Base-by-base conservation (phyloP, 2,888 invertebrate genomes). In the Epistrophe eligans region DNA sequence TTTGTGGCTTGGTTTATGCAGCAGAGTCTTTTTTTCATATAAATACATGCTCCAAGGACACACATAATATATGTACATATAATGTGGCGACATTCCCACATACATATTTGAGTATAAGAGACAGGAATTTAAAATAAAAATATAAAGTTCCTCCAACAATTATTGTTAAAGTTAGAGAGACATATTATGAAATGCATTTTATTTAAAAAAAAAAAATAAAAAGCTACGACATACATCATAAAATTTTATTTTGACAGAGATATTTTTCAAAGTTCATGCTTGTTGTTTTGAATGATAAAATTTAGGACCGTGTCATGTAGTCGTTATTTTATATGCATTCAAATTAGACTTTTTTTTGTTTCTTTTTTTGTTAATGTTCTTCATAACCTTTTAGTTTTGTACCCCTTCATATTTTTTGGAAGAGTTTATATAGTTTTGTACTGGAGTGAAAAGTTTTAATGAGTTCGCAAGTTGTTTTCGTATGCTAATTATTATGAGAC, bases 231-330 rank as follows among this genome's bases (percentile, higher is more conserved):
- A 40, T 7, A 10, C 32, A 64, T 6, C 43, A 64, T 45, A 13
- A 38, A n/a, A 28, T 52, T 52, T 52, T 32, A 64, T 64, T 64
- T 28, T 64, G 64, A 64, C 45, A 64, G 64, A 32, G 10, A n/a
- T 8, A 6, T 55, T 55, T 55, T 15, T 1, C 2, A 55, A 43
- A 45, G 15, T 45, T 45, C 64, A 11, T 64, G 64, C 45, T 64
- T 32, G 28, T 64, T 64, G 40, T 24, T 40, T 43, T 62, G 62
- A 19, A 62, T 40, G 38, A 6, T 15, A 24, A 15, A 40, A 62
- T 40, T 40, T 15, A 40, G 24, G 24, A 62, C n/a, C 60, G 15
- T 62, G n/a, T 40, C 60, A 40, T 40, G 40, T 24, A 9, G 13
- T 11, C 19, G 17, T 24, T 19, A 15, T 62, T 40, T 62, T 24